Base-by-base conservation (phyloP, 2,888 invertebrate genomes). In the Theodoxus fluviatilis region DNA sequence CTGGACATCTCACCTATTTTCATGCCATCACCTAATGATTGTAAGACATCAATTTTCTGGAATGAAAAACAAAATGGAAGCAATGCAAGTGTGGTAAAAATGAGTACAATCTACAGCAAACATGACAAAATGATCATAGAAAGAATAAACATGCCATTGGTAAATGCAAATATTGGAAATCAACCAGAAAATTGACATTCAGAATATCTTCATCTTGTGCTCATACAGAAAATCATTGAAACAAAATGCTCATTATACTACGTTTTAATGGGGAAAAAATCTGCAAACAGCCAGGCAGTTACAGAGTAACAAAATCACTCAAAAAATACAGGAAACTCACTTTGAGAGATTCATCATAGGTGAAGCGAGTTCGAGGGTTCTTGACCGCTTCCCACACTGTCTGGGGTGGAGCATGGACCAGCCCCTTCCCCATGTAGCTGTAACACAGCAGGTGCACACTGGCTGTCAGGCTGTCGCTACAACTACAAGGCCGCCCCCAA, bases 281-380 rank as follows among this genome's bases (percentile, higher is more conserved):
- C n/a, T n/a, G n/a, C n/a, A n/a, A n/a, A n/a, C n/a, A n/a, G n/a
- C n/a, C n/a, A n/a, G n/a, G n/a, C n/a, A n/a, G n/a, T n/a, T n/a
- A n/a, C n/a, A n/a, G n/a, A n/a, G n/a, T n/a, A n/a, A n/a, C n/a
- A n/a, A n/a, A n/a, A n/a, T n/a, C n/a, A n/a, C n/a, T n/a, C n/a
- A n/a, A 31, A 38, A 35, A 40, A 57, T 4, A 65, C 37, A 59
- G 3, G 52, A 22, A 3, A 63, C 57, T 38, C 76, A 84, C 85
- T 83, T 84, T 85, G 4, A 85, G 73, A 69, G 81, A 81, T 25
- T 84, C 84, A 78, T 85, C 85, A 75, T 84, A 85, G 3, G 83
- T 83, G 69, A 84, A 84, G 68, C 81, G 75, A 38, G 83, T 84
- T 22, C 81, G 73, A 15, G 85, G 85, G 70, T 84, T 85, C 43